Conservation (phyloP, 1,140 invertebrate genomes). For the Sycobia sp. region DNA sequence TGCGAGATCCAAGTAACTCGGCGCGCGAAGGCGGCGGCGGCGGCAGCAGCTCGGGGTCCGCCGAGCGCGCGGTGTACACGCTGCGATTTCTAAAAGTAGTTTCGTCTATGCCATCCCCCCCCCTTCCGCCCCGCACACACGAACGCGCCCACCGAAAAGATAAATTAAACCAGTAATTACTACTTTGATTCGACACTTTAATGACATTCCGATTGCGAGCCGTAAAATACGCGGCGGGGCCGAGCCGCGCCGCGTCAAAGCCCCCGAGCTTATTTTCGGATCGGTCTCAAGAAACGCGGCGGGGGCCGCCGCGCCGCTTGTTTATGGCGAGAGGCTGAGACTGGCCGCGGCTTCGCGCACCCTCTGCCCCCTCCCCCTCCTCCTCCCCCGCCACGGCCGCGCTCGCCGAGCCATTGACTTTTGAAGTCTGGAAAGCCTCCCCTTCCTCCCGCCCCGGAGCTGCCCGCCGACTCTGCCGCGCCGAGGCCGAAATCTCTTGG, state of each 20-base stretch:
- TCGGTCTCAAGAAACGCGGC: not conserved
- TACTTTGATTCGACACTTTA: slow-evolving; percentile 30
- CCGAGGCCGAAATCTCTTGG: no score
- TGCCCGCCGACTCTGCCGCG: no score
- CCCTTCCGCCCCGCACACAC: slow-evolving; percentile 3
- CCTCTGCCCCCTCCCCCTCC: no score
- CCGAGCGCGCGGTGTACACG: not conserved
- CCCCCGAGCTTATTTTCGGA: slow-evolving; percentile 27
- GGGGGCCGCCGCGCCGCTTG: no score
- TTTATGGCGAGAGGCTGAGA: slow-evolving; percentile 1
- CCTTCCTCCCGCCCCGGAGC: no score
- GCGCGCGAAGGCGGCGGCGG: no score
- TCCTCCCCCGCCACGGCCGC: no score
- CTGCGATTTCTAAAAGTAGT: slow-evolving; percentile 33
- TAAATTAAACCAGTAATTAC: slow-evolving; percentile 31
- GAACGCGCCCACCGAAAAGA: not conserved
- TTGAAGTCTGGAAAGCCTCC: no score
- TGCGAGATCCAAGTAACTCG: slow-evolving; percentile 2
- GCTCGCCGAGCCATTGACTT: no score
- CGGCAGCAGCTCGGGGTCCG: not conserved
- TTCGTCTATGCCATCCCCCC: slow-evolving; percentile 9
- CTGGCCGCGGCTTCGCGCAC: no score
- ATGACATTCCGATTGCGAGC: slow-evolving; percentile 24
- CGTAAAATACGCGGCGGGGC: no score
- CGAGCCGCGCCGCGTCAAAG: slow-evolving; percentile 11